Evolutionary conservation across 2,797 vertebrate genomes (phyloP).

Genomic region (Gymnodraco acuticeps): DNA sequence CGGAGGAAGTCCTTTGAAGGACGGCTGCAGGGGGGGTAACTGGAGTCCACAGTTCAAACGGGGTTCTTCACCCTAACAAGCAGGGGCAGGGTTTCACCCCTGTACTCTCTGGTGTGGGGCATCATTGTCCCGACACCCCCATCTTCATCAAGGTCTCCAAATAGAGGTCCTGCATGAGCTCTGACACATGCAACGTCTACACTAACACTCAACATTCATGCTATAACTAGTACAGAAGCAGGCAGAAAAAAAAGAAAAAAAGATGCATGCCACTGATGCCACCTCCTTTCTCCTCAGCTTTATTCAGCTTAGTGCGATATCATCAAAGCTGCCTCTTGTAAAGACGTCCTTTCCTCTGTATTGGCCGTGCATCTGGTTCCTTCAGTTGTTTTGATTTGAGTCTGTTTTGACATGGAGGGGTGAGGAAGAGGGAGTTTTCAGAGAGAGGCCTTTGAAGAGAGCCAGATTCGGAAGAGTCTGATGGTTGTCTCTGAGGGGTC

Average conservation of each 20-base stretch:
- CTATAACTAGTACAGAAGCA: constrained; percentile 78
- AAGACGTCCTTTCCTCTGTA: constrained; percentile 50
- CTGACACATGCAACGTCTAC: constrained; percentile 77
- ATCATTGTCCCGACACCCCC: constrained; percentile 34
- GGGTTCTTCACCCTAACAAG: constrained; percentile 67
- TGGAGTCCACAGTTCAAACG: constrained; percentile 72
- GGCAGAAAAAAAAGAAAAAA: constrained; percentile 53
- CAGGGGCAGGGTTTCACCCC: constrained; percentile 36
- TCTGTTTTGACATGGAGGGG: constrained; percentile 75
- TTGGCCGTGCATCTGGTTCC: constrained; percentile 56
- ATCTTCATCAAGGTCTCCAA: constrained; percentile 34
- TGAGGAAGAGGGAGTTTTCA: constrained; percentile 48
- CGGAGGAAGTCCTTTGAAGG: constrained; percentile 80
- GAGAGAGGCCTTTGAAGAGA: constrained; percentile 74
- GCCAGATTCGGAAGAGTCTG: constrained; percentile 55
- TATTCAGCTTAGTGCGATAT: constrained; percentile 59
- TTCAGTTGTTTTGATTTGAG: constrained; percentile 73
- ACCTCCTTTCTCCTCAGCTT: constrained; percentile 46
- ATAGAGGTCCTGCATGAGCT: constrained; percentile 41
- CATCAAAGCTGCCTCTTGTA: constrained; percentile 61
- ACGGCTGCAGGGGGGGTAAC: constrained; percentile 54
- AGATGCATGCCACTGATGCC: constrained; percentile 52
- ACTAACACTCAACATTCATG: constrained; percentile 79
- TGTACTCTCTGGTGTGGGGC: constrained; percentile 29
- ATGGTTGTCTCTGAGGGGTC: constrained; percentile 72